Evolutionary conservation across 1,140 invertebrate genomes (phyloP), one percentile per base, ranked within the genome.

Genomic region (Drosophila albomicans): DNA sequence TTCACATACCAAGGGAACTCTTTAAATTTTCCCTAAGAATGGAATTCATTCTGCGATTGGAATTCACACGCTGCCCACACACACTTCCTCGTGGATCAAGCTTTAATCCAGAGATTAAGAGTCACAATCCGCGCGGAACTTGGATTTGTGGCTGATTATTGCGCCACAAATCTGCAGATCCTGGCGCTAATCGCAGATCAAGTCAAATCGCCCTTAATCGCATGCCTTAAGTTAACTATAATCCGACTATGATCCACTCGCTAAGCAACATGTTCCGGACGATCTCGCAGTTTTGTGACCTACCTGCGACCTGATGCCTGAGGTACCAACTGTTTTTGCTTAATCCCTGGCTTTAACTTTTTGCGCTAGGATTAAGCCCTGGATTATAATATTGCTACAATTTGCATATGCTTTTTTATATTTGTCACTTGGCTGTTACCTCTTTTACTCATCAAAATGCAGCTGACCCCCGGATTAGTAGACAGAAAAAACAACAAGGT

Each of bases 161-260:
- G 81, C 84, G 74, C 81, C 84, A 89, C 78, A 52, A 41, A 52
- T 56, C 49, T 32, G 48, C 30, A 49, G 69, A 75, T 88, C 77
- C 76, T 69, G 67, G 74, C 85, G 80, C 62, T 75, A 78, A 67
- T 73, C 81, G 59, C 64, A 74, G 74, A 49, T 78, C 30, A 65
- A 64, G 20, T 15, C 16, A 32, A 13, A 38, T 63, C 46, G 15
- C 46, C 28, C 59, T 61, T 81, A 87, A 86, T 81, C 82, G 71
- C 59, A 49, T 70, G 75, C 30, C 69, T 87, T 87, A 78, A 87
- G 82, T 74, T 87, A 87, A 87, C 82, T 88, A 82, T 87, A 87
- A 87, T 87, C 82, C 58, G 59, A 45, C 48, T 38, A 38, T 68
- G 84, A 81, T 86, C 82, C 81, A 48, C 54, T 32, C 43, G 54